These are phyloP conservation scores for Troglohyphantes excavatus DNA, from an alignment of 2,888 invertebrate genomes.

Conservation along the genomic window DNA sequence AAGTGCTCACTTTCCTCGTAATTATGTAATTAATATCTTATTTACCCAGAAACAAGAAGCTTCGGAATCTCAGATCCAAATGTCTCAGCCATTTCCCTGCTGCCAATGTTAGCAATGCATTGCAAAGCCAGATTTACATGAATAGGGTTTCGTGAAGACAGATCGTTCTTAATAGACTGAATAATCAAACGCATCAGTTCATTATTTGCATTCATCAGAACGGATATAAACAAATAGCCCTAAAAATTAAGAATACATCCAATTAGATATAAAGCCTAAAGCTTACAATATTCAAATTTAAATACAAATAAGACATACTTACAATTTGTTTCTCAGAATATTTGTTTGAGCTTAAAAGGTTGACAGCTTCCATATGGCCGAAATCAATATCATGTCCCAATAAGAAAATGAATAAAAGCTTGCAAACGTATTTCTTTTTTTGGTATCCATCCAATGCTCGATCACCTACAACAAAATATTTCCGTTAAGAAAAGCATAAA, in stretches of 20 bases:
- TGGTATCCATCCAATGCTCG: conserved; percentile 99
- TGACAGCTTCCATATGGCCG: conserved; percentile 99
- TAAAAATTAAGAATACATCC: conserved; percentile 82
- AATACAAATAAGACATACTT: conserved; percentile 52
- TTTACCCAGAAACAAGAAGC: conserved; percentile 96
- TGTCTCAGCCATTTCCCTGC: conserved; percentile 99
- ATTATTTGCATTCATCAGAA: conserved; percentile 98
- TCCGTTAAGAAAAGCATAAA: neutral
- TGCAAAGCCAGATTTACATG: conserved; percentile 99
- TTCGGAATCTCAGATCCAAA: conserved; percentile 99
- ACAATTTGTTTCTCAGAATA: conserved; percentile 99
- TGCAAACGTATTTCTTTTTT: conserved; percentile 99
- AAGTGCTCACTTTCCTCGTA: too few species aligned
- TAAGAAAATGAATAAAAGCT: conserved; percentile 98
- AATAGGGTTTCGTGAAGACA: conserved; percentile 96
- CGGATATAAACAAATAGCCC: conserved; percentile 99
- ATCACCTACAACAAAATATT: conserved; percentile 86
- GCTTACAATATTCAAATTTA: neutral
- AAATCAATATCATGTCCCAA: conserved; percentile 99
- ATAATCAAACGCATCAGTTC: conserved; percentile 99
- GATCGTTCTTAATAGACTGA: conserved; percentile 99
- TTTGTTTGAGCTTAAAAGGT: conserved; percentile 99
- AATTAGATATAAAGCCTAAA: neutral
- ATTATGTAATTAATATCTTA: too few species aligned
- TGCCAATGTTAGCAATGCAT: conserved; percentile 99